Evolutionary conservation across 2,797 vertebrate species (phyloP), one percentile per base, ranked within the genome.

Genomic region (Etheostoma perlongum): DNA sequence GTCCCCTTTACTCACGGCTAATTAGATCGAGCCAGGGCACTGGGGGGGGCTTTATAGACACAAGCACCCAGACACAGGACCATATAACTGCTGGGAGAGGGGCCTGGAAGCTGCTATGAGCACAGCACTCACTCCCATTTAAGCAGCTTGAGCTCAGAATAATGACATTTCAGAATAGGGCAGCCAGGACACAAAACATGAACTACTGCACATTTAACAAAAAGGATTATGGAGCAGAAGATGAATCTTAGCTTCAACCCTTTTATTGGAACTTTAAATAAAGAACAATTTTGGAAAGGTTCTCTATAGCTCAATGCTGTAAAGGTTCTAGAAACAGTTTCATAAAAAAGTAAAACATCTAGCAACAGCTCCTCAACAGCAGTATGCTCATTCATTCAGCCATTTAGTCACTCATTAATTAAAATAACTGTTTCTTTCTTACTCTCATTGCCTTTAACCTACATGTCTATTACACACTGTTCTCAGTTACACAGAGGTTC

Each of bases 1-100:
- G 93, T 95, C 92, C 94, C 91, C 94, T 95, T 94, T 94, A 93
- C 94, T 94, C 93, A 90, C 80, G 86, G 92, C 90, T 95, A 95
- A 96, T 95, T 95, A 95, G 94, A 94, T 94, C 74, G 91, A 94
- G 93, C 84, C 84, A 77, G 91, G 91, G 87, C 91, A 92, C 83
- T 80, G 78, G 74, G 76, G 76, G 76, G 89, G 91, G 89, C 86
- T 92, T 92, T 85, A 89, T 83, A 89, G 85, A 84, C 91, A 90
- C 91, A 89, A 82, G 90, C 89, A 91, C 85, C 90, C 87, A 93
- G 87, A 88, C 90, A 89, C 84, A 85, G 78, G 84, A 77, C 85
- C 87, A 67, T 84, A 78, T 86, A 84, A 80, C 83, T 73, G 85
- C 82, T 55, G 54, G 16, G 46, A 84, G 75, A 74, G 76, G 65